phyloP scores from a whole-genome alignment of 2,113 vertebrate genomes.

The Mormyrus iriodes region DNA sequence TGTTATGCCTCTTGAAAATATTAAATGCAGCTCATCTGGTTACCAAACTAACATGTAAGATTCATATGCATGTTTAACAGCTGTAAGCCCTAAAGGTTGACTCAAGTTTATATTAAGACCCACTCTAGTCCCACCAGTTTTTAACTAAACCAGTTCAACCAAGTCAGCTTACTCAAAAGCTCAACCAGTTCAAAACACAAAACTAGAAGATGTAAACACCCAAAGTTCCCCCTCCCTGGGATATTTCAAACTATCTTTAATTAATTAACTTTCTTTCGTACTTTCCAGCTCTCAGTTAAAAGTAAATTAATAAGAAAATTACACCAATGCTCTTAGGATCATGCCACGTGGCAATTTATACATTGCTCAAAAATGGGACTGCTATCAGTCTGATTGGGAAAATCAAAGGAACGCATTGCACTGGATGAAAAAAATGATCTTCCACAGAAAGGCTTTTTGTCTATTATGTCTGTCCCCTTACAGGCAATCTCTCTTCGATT shows the following conservation, averaged over 20 bases:
- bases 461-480: neutral
- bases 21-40: neutral
- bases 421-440: neutral
- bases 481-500: neutral
- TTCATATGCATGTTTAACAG: neutral
- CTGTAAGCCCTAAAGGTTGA: neutral
- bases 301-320: neutral
- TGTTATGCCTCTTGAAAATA: neutral
- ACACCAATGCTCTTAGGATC: neutral
- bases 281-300: neutral
- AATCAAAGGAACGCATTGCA: neutral
- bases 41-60: neutral
- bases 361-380: neutral
- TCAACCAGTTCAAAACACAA: neutral
- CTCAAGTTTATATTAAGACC: neutral
- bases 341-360: neutral
- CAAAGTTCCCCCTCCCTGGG: neutral
- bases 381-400: neutral
- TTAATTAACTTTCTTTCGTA: neutral
- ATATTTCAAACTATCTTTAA: neutral
- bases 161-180: neutral
- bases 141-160: neutral
- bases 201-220: neutral
- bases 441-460: neutral
- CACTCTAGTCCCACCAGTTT: neutral